Conservation (phyloP, 2,797 vertebrate species). For the Rhinella marina region DNA sequence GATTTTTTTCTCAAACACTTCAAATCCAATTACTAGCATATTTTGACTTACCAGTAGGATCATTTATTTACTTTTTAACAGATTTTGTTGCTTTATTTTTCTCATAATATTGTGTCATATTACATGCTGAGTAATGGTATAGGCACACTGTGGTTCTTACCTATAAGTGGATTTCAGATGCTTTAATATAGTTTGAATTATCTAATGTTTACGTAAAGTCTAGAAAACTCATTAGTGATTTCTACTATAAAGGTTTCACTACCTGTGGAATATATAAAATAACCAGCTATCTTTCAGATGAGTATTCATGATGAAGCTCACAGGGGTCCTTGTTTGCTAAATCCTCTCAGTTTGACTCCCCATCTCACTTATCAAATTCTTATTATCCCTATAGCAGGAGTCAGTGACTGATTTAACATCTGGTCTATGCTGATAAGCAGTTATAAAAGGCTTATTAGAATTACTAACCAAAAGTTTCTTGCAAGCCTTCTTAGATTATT, state of each 20-base stretch:
- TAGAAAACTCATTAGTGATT: slow-evolving; percentile 46
- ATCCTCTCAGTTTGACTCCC: slow-evolving; percentile 53
- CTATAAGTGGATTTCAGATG: slow-evolving; percentile 40
- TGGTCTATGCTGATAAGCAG: slow-evolving; percentile 59
- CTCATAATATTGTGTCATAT: neutral
- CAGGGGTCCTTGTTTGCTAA: slow-evolving; percentile 58
- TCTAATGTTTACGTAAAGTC: slow-evolving; percentile 8
- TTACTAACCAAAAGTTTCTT: slow-evolving; percentile 35
- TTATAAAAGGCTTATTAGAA: slow-evolving; percentile 46
- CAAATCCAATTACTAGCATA: neutral
- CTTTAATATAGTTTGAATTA: slow-evolving; percentile 37
- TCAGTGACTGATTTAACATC: slow-evolving; percentile 48
- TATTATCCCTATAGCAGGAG: slow-evolving; percentile 56
- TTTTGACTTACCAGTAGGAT: neutral
- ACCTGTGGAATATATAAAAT: slow-evolving; percentile 36
- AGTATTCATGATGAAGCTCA: slow-evolving; percentile 60
- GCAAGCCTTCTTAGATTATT: slow-evolving; percentile 32
- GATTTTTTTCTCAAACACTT: too few species aligned
- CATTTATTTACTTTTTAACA: neutral
- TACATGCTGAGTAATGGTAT: slow-evolving; percentile 20
- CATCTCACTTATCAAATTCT: slow-evolving; percentile 54
- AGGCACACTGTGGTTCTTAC: slow-evolving; percentile 9
- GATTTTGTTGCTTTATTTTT: slow-evolving; percentile 12
- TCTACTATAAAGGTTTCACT: slow-evolving; percentile 40
- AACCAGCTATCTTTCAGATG: slow-evolving; percentile 46